Conservation (phyloP, 2,888 invertebrate genomes). For the Ferrisia virgata region DNA sequence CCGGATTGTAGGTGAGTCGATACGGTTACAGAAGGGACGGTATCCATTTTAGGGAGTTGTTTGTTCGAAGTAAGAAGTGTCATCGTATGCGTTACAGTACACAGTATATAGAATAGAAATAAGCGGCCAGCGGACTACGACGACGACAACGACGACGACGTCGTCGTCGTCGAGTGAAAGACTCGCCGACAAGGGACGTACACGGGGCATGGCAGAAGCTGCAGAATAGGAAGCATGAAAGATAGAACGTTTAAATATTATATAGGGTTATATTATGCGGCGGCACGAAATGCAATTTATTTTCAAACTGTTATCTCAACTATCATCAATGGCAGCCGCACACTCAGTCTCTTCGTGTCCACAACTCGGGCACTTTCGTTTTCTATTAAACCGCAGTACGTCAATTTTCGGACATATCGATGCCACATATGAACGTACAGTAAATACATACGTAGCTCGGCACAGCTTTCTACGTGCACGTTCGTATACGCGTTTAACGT, state of each 20-base stretch:
- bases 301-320: constrained; percentile 48
- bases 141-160: background rate
- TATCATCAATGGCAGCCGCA: constrained; percentile 28
- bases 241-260: constrained; percentile 35
- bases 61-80: constrained; percentile 26
- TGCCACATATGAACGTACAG: background rate
- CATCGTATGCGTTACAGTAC: too few species aligned
- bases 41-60: background rate
- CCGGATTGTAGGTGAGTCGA: constrained; percentile 42
- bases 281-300: constrained; percentile 49
- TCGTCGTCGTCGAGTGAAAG: too few species aligned
- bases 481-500: too few species aligned
- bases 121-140: background rate
- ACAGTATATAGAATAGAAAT: constrained; percentile 7
- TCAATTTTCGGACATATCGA: constrained; percentile 42
- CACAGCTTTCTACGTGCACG: too few species aligned
- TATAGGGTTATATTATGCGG: constrained; percentile 48
- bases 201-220: too few species aligned
- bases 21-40: background rate
- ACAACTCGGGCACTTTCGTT: constrained; percentile 13
- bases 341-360: constrained; percentile 27
- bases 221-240: constrained; percentile 16
- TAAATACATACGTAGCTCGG: background rate
- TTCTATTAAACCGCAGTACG: constrained; percentile 39
- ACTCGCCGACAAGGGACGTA: background rate